These are phyloP conservation scores for Catotricha subobsoleta DNA, from an alignment of 2,888 invertebrate species.

Conservation along the genomic window DNA sequence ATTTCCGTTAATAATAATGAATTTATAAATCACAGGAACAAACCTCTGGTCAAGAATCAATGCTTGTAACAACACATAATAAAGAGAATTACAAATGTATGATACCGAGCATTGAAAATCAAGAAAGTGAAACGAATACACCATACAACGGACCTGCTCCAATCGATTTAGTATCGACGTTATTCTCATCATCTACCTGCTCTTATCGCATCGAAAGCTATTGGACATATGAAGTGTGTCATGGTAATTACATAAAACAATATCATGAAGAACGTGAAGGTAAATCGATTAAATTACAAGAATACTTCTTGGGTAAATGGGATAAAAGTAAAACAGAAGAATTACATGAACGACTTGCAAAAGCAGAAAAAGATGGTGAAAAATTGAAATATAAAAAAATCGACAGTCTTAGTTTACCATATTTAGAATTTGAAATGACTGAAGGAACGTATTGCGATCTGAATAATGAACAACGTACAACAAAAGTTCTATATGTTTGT, in stretches of 20 bases:
- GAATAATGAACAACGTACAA: constrained; percentile 63
- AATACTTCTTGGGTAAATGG: constrained; percentile 71
- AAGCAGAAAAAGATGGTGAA: constrained; percentile 32
- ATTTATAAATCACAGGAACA: constrained; percentile 17
- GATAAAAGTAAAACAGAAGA: constrained; percentile 43
- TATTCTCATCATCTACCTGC: constrained; percentile 63
- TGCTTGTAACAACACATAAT: constrained; percentile 53
- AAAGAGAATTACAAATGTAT: constrained; percentile 71
- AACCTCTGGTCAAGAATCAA: constrained; percentile 33
- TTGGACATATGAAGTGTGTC: constrained; percentile 95
- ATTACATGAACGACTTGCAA: constrained; percentile 33
- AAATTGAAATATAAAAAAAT: constrained; percentile 43
- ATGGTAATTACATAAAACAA: constrained; percentile 77
- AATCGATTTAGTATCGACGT: constrained; percentile 52
- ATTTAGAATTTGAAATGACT: constrained; percentile 67
- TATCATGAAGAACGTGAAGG: constrained; percentile 91
- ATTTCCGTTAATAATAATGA: background rate
- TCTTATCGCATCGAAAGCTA: constrained; percentile 76
- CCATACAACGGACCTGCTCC: constrained; percentile 58
- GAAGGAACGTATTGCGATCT: constrained; percentile 88
- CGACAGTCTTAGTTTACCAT: constrained; percentile 76
- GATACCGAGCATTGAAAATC: constrained; percentile 45
- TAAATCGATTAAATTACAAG: constrained; percentile 63
- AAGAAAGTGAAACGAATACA: constrained; percentile 35
- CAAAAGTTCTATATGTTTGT: constrained; percentile 76